Percentiles rank a stretch among this genome's conserved stretches.
Evolutionary conservation across 2,888 invertebrate species (phyloP).

Genomic region (Tenthredo mesomela): DNA sequence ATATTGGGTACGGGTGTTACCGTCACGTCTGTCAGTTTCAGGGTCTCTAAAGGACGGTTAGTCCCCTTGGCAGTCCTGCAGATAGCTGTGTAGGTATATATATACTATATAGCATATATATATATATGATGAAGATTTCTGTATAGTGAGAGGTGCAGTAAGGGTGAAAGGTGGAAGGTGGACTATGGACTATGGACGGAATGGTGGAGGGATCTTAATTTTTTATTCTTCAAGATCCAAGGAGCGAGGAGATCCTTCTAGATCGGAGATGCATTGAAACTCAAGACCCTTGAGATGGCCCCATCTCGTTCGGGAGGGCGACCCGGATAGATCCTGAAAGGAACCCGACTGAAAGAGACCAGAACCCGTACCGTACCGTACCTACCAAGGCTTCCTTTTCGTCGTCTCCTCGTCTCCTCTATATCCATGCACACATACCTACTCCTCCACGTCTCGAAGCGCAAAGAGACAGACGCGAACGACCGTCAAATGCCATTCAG

Average conservation of each 20-base stretch:
- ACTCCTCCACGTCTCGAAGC: constrained; percentile 38
- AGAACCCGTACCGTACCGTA: background rate
- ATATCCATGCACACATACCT: background rate
- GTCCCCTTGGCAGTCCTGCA: background rate
- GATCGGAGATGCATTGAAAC: constrained; percentile 66
- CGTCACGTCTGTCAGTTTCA: constrained; percentile 53
- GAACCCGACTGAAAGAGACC: constrained; percentile 52
- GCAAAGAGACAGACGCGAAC: constrained; percentile 58
- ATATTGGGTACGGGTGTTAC: constrained; percentile 22
- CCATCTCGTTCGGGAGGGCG: constrained; percentile 56
- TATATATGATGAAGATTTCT: background rate
- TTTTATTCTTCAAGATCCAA: constrained; percentile 53
- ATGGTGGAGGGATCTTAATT: constrained; percentile 52
- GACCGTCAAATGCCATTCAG: constrained; percentile 63
- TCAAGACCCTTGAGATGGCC: constrained; percentile 67
- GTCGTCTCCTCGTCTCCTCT: background rate
- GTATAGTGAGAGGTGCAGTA: constrained; percentile 58
- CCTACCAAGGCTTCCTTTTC: background rate
- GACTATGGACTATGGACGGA: background rate
- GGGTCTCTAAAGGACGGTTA: background rate
- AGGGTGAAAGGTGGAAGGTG: constrained; percentile 32
- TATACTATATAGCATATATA: too few species aligned
- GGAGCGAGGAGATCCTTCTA: constrained; percentile 46
- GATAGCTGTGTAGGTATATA: background rate
- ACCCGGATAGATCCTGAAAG: constrained; percentile 44